Base-by-base conservation (phyloP, 2,113 vertebrate species). In the Xenopus laevis region DNA sequence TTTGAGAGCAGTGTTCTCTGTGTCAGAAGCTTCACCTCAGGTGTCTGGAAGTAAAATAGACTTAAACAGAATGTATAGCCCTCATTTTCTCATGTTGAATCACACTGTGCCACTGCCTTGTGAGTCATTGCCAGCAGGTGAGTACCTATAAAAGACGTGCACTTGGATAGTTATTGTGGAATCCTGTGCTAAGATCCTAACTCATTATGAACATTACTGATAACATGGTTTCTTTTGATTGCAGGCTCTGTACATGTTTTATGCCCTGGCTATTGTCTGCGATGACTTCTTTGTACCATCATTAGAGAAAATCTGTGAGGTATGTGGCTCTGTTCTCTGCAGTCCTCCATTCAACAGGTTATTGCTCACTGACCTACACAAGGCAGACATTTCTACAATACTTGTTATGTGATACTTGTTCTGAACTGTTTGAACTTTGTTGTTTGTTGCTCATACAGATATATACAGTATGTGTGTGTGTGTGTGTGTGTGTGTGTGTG, bases 281-380 rank as follows among this genome's bases (percentile, higher is more conserved):
- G 96, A 98, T 4, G 96, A 99, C 85, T 98, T 95, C 88, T 98
- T 98, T 78, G 97, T 98, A 78, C 96, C 94, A 0, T 93, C 97
- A 10, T 89, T 99, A 68, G 96, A 99, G 84, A 99, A 99, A 85
- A 96, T 99, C 81, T 98, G 97, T 68, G 96, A 98, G 95, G 97
- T 98, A 87, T 1, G 85, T 79, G 50, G 11, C 62, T 46, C 4
- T 13, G 15, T 60, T 71, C 27, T 4, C 18, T 46, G 2, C 23
- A 27, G n/a, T 10, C 7, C 50, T 15, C 13, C 10, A n/a, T 30
- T 68, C 53, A 7, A 16, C 5, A 9, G 50, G 30, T 57, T 33
- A 57, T 55, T 55, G 4, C 53, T 55, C 53, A 18, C 53, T 55
- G 47, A 50, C 47, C 15, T 15, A 12, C 47, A 50, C 6, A 50